Conservation (phyloP, 2,797 vertebrate genomes). For the Otus scops region DNA sequence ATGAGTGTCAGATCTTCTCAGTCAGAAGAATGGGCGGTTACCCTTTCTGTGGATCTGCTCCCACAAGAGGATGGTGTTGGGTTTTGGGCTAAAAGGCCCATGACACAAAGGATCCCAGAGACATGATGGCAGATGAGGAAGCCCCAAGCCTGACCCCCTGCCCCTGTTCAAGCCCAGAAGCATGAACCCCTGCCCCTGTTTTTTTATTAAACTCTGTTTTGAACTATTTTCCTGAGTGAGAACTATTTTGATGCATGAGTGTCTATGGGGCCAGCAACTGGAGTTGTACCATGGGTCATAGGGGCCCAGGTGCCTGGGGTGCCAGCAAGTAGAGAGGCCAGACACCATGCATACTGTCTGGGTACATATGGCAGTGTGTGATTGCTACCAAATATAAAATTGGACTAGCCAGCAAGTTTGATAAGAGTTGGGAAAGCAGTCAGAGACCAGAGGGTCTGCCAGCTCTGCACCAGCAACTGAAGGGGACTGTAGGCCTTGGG, state of each 20-base stretch:
- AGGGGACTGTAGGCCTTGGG: background rate
- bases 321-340: background rate
- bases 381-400: background rate
- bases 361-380: background rate
- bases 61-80: background rate
- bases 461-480: background rate
- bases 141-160: background rate
- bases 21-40: background rate
- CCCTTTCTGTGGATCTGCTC: background rate
- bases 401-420: background rate
- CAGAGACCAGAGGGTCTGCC: background rate
- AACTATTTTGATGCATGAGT: background rate
- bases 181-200: background rate
- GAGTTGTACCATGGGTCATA: background rate
- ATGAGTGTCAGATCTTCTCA: background rate
- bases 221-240: background rate
- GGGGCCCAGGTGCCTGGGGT: background rate
- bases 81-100: background rate
- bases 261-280: background rate
- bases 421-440: background rate
- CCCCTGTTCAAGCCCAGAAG: background rate
- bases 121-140: rapidly evolving
- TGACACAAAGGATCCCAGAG: background rate
- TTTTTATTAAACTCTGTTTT: background rate
- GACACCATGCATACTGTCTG: background rate